Evolutionary conservation across 2,113 vertebrate species (phyloP).

Genomic region (Cyphomyrus discorhynchus): DNA sequence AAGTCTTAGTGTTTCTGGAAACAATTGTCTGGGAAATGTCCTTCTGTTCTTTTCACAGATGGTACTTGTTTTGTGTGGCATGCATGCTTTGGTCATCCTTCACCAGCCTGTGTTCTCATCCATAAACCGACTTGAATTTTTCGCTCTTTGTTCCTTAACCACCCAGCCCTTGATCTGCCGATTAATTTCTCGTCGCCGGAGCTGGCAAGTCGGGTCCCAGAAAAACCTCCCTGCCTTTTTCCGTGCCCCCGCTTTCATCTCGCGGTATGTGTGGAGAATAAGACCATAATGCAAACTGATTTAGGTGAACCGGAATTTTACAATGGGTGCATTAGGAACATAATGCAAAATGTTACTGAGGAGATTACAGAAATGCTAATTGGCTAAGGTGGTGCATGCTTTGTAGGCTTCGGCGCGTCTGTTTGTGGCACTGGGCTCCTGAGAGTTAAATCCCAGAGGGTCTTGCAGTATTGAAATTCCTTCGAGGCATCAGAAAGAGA

Average conservation of each 20-base stretch:
- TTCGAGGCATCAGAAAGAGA: slow-evolving; percentile 26
- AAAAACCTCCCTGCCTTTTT: neutral
- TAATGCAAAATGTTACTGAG: neutral
- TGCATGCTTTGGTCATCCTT: slow-evolving; percentile 27
- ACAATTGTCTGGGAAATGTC: slow-evolving; percentile 35
- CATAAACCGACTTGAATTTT: slow-evolving; percentile 4
- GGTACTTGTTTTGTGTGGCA: slow-evolving; percentile 35
- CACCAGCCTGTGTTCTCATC: slow-evolving; percentile 25
- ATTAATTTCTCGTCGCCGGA: slow-evolving; percentile 15
- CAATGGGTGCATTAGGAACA: neutral
- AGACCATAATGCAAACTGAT: neutral
- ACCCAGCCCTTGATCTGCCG: slow-evolving; percentile 20
- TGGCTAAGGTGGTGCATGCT: neutral
- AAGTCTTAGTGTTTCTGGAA: slow-evolving; percentile 24
- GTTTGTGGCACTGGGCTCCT: neutral
- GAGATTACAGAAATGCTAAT: too few species aligned
- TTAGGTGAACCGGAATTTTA: neutral
- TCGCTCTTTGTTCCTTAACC: slow-evolving; percentile 22
- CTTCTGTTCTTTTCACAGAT: slow-evolving; percentile 36
- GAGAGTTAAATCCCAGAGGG: slow-evolving; percentile 4
- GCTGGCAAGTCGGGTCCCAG: neutral
- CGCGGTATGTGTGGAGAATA: neutral
- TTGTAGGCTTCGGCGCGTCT: neutral
- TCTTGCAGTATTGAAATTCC: slow-evolving; percentile 24
- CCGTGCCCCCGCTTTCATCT: neutral